phyloP scores from a whole-genome alignment of 1,140 invertebrate genomes.

The Aphis craccivora region DNA sequence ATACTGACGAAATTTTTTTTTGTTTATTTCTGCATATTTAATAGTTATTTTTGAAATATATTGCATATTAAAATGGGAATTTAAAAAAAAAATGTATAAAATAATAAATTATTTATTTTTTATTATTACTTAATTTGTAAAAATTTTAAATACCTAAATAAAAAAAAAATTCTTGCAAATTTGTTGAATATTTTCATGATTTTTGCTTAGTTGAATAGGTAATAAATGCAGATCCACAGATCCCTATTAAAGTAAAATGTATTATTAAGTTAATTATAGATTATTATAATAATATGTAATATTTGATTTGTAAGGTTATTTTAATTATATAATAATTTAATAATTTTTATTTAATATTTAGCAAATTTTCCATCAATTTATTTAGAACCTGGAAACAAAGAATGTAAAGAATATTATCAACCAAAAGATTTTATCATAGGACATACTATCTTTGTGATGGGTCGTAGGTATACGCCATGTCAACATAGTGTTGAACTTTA shows the following conservation, averaged over 20 bases:
- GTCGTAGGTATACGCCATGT: conserved; percentile 66
- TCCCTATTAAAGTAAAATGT: neutral
- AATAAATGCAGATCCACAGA: neutral
- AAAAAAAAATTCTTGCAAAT: no score
- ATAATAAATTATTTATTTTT: no score
- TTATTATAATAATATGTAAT: neutral
- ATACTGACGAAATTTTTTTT: no score
- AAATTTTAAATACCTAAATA: no score
- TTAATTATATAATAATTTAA: neutral
- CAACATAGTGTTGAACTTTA: neutral
- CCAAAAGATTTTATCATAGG: conserved; percentile 80
- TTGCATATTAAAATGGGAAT: no score
- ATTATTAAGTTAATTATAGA: neutral
- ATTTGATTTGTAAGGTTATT: neutral
- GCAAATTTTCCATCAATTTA: conserved; percentile 38
- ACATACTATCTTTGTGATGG: conserved; percentile 73
- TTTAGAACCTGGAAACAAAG: neutral
- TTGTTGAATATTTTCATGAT: no score
- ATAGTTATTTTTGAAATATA: no score
- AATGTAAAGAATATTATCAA: conserved; percentile 72
- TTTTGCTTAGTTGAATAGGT: no score
- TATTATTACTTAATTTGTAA: no score
- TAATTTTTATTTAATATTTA: conserved; percentile 25
- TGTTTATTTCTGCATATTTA: no score
- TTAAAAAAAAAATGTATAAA: no score